Conservation (phyloP, 2,113 vertebrate genomes). For the Rhizomys pruinosus region DNA sequence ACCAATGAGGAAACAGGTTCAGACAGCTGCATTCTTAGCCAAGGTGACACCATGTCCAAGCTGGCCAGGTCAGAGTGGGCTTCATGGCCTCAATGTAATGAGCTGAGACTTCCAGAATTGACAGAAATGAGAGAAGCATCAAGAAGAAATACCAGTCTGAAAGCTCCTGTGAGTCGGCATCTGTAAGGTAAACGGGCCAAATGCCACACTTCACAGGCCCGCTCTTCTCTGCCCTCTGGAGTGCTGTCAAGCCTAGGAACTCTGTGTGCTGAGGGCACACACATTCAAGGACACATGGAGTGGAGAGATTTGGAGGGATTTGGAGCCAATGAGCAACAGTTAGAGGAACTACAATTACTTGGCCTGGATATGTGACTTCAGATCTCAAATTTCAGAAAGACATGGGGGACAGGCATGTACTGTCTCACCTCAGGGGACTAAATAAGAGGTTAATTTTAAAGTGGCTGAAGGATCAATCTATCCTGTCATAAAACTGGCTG, state of each 20-base stretch:
- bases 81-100: neutral
- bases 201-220: neutral
- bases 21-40: slow-evolving; percentile 46
- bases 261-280: neutral
- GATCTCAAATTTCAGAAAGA: slow-evolving; percentile 41
- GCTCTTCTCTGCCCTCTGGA: neutral
- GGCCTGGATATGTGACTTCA: slow-evolving; percentile 21
- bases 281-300: neutral
- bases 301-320: neutral
- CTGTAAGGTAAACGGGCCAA: neutral
- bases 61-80: neutral
- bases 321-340: neutral
- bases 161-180: neutral
- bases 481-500: neutral
- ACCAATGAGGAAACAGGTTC: slow-evolving; percentile 57
- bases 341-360: neutral
- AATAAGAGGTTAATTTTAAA: slow-evolving; percentile 19
- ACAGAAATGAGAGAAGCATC: slow-evolving; percentile 17
- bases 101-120: neutral
- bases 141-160: slow-evolving; percentile 17
- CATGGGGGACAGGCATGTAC: neutral
- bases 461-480: slow-evolving; percentile 33
- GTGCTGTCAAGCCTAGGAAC: neutral
- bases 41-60: slow-evolving; percentile 30
- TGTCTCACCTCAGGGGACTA: neutral